Base-by-base conservation (phyloP, 1,140 invertebrate species). In the Bombus sibiricus region DNA sequence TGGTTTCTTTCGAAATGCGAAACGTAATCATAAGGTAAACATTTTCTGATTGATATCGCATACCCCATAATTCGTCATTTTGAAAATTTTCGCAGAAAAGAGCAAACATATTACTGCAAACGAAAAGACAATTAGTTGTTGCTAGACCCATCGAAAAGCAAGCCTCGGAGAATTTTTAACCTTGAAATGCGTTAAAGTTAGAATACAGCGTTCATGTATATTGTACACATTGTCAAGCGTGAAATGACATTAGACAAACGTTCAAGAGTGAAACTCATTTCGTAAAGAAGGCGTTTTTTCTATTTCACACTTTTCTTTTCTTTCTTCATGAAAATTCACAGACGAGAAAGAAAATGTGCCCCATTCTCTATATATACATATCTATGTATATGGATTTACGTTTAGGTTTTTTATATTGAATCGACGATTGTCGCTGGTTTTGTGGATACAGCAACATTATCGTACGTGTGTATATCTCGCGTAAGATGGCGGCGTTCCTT, bases 401-500 rank as follows among this genome's bases (percentile, higher is more conserved):
- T 37, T 6, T 25, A 66, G 32, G 3, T 34, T 9, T 22, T 53
- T 34, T 22, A 15, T 57, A 34, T 37, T 18, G 12, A 22, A 10
- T 64, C 3, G n/a, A 64, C 69, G 59, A 9, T 64, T 47, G 73
- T 41, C 34, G 39, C 32, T 2, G 43, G 34, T 69, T 76, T 15
- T 12, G 53, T 57, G 59, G 57, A 43, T 71, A 80, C 83, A 68
- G 43, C 66, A 68, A 86, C 84, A 75, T 87, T 90, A 90, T 91
- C 91, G 83, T 83, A 76, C 86, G 62, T 75, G 87, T 79, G 86
- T 75, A 85, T 86, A 90, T 92, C 91, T 89, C 88, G 80, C 78
- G 84, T 90, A 92, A 92, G 91, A 93, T 92, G 92, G 91, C 91
- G 90, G 83, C 88, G 86, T 90, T 92, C 86, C 91, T 93, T 94